Conservation (phyloP, 2,888 invertebrate species). For the Fragum whitleyi region DNA sequence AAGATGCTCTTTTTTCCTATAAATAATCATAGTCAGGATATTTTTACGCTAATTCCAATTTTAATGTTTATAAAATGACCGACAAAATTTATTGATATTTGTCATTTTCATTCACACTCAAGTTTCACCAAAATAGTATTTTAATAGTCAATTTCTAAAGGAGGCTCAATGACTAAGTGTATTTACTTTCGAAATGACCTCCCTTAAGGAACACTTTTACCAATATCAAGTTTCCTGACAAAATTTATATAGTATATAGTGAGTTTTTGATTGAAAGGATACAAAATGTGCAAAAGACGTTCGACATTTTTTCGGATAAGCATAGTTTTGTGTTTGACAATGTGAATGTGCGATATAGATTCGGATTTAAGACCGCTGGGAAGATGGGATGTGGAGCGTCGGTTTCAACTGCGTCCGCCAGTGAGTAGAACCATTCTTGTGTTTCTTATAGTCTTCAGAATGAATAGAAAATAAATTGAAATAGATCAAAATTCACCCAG, state of each 20-base stretch:
- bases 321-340: not conserved
- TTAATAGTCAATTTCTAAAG: not conserved
- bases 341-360: not conserved
- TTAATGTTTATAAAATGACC: too few relatives aligned
- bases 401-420: not conserved
- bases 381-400: not conserved
- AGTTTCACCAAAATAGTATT: not conserved
- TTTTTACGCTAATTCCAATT: too few relatives aligned
- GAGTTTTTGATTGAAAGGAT: not conserved
- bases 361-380: not conserved
- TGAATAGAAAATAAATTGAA: too few relatives aligned
- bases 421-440: not conserved
- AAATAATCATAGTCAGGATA: too few relatives aligned
- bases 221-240: not conserved
- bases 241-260: too few relatives aligned
- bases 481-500: too few relatives aligned
- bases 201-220: not conserved
- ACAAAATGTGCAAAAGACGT: not conserved
- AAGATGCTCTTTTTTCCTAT: too few relatives aligned
- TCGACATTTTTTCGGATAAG: not conserved
- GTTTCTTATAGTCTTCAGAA: too few relatives aligned
- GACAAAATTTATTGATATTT: not conserved
- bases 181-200: not conserved
- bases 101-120: not conserved
- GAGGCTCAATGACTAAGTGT: not conserved